Base-by-base conservation (phyloP, 2,113 vertebrate species). In the Oryzias woworae region DNA sequence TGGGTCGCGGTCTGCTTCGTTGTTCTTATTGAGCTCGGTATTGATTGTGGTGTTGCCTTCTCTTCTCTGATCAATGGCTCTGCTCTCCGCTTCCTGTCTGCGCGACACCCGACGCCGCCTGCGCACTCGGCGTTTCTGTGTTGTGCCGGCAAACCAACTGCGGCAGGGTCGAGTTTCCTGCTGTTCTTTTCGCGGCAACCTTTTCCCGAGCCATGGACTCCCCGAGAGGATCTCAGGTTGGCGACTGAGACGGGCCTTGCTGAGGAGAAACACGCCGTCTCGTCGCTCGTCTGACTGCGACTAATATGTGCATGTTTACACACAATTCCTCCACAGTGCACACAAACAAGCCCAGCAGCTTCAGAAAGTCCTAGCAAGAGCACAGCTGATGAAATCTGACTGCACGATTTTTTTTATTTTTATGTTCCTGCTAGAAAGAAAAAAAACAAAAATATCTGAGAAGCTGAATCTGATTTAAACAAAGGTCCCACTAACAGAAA, bases 11-110 rank as follows among this genome's bases (percentile, higher is more conserved):
- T 78, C 84, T 76, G 62, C 63, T 57, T 55, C 18, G 14, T 42
- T 51, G 47, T 14, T 23, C 44, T 65, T 62, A 58, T 59, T 44
- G 12, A 36, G 50, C 52, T 48, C 62, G 67, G 64, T 88, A 92
- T 92, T 46, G 90, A 91, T 63, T 28, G 53, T 10, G 66, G 85
- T 80, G 82, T 90, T 66, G 48, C 66, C 75, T 90, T 88, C 55
- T 58, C 61, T 71, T 20, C 36, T 64, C 62, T 53, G 87, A 71
- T 89, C 89, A 4, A 90, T 90, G 84, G 64, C 44, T 23, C 69
- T 50, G 77, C 75, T 76, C 70, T 82, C 60, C 10, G 26, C 80
- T 89, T 90, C 90, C 89, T 88, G 84, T 75, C 79, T 79, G 83
- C 7, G 15, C 24, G 60, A 73, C 73, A 83, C 81, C 76, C 17